phyloP scores from a whole-genome alignment of 2,888 invertebrate genomes.

The Drosophila neotestacea region DNA sequence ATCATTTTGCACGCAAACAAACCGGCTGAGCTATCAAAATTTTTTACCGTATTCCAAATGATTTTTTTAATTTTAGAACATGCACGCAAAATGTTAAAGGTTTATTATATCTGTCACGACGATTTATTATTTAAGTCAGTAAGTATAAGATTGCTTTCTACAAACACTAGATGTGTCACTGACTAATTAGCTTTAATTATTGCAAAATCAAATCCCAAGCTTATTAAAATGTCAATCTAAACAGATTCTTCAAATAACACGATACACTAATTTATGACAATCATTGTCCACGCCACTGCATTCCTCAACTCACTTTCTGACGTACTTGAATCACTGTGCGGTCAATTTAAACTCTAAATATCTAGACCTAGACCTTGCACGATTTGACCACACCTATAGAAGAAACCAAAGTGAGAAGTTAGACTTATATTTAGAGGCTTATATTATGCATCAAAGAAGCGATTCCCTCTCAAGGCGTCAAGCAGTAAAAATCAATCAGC shows the following conservation, averaged over 20 bases:
- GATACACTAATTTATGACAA: conserved; percentile 3
- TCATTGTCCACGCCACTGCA: conserved; percentile 10
- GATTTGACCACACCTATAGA: conserved; percentile 49
- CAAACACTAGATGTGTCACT: conserved; percentile 21
- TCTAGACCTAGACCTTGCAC: conserved; percentile 74
- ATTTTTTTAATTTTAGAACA: conserved; percentile 29
- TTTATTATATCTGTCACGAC: conserved; percentile 26
- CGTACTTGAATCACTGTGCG: conserved; percentile 53
- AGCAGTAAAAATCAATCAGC: conserved; percentile 61
- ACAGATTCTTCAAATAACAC: conserved; percentile 22
- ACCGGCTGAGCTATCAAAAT: conserved; percentile 14
- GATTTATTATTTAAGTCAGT: conserved; percentile 42
- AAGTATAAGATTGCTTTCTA: conserved; percentile 4
- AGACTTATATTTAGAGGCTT: conserved; percentile 7
- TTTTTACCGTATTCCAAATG: conserved; percentile 13
- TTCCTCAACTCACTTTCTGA: neutral
- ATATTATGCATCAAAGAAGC: neutral
- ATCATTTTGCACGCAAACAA: conserved; percentile 44
- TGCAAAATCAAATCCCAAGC: neutral
- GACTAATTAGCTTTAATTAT: conserved; percentile 45
- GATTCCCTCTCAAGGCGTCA: conserved; percentile 51
- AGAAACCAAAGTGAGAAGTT: conserved; percentile 43
- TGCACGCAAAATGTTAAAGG: conserved; percentile 55
- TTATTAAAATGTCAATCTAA: conserved; percentile 10
- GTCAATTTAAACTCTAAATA: conserved; percentile 12